Percentiles rank a stretch among this genome's conserved stretches.
Evolutionary conservation across 2,113 vertebrate genomes (phyloP).

Genomic region (Mirza zaza): DNA sequence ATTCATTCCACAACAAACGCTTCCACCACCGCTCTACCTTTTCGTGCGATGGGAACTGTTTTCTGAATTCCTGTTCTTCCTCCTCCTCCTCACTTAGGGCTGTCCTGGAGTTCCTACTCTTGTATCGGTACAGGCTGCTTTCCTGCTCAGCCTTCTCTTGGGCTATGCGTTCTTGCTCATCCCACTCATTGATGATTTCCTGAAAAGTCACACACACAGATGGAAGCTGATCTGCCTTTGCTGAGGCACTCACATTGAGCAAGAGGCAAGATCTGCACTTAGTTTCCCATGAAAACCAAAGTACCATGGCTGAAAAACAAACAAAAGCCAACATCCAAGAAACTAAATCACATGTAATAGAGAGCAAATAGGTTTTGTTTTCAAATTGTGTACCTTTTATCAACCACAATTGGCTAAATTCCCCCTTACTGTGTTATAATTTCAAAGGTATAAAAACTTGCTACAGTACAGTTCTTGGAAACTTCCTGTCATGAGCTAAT

Average conservation of each 20-base stretch:
- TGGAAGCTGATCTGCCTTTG: neutral
- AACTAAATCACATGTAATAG: neutral
- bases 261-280: neutral
- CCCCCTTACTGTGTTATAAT: neutral
- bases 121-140: constrained; percentile 90
- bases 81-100: constrained; percentile 90
- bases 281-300: constrained; percentile 11
- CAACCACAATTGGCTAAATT: neutral
- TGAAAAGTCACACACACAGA: constrained; percentile 76
- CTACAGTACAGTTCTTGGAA: neutral
- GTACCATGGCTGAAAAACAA: constrained; percentile 5
- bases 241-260: neutral
- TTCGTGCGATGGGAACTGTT: constrained; percentile 90
- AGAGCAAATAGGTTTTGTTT: constrained; percentile 6
- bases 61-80: constrained; percentile 93
- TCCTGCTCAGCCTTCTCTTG: constrained; percentile 88
- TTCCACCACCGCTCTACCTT: constrained; percentile 81
- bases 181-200: constrained; percentile 94
- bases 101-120: constrained; percentile 85
- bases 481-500: neutral
- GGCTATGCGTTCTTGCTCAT: constrained; percentile 90
- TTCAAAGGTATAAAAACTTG: neutral
- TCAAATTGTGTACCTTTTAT: neutral
- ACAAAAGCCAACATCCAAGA: neutral
- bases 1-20: neutral